phyloP scores from a whole-genome alignment of 2,797 vertebrate species.

The Buphagus erythrorhynchus region DNA sequence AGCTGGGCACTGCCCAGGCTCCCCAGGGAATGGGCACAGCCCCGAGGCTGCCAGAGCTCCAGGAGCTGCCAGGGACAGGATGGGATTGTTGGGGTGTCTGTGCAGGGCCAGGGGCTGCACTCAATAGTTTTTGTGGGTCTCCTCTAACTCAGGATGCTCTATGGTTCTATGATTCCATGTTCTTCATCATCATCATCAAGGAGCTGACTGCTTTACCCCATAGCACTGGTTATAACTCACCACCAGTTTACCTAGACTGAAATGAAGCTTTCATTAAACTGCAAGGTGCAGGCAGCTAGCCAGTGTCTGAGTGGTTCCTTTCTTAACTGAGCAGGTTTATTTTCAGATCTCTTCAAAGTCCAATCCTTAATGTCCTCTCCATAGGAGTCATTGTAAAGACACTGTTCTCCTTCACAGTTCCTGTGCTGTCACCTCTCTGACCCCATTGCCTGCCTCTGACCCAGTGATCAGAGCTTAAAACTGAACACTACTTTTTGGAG shows the following conservation, averaged over 20 bases:
- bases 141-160: not conserved
- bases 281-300: not conserved
- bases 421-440: not conserved
- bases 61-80: not conserved
- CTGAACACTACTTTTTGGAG: not conserved
- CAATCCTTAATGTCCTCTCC: not conserved
- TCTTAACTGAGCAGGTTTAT: not conserved
- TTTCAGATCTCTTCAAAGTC: not conserved
- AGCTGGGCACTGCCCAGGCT: not conserved
- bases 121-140: not conserved
- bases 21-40: not conserved
- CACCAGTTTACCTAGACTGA: not conserved
- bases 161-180: not conserved
- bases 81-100: not conserved
- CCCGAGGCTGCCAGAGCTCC: not conserved
- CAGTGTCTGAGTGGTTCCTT: not conserved
- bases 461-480: not conserved
- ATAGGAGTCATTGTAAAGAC: not conserved
- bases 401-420: not conserved
- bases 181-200: not conserved
- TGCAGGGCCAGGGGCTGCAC: not conserved
- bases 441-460: not conserved
- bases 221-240: not conserved
- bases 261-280: not conserved
- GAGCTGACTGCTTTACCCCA: not conserved